Evolutionary conservation across 2,113 vertebrate genomes (phyloP).

Genomic region (Sinocyclocheilus anshuiensis): DNA sequence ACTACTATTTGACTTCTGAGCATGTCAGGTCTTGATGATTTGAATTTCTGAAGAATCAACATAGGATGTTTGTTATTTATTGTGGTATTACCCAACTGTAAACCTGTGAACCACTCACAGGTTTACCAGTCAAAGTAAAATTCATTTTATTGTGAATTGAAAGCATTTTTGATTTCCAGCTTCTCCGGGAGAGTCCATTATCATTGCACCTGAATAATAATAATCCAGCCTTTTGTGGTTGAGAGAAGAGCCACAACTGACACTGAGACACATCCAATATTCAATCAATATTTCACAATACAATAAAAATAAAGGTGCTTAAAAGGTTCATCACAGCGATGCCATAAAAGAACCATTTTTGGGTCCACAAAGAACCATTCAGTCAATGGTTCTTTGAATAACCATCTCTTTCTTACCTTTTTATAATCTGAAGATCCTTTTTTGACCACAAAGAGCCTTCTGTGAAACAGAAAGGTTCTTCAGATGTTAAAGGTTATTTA

Average conservation of each 20-base stretch:
- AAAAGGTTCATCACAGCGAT: too few relatives aligned
- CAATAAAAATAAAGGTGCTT: too few relatives aligned
- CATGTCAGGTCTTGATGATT: slow-evolving; percentile 45
- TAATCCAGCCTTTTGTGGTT: not conserved
- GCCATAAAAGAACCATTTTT: too few relatives aligned
- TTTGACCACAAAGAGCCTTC: too few relatives aligned
- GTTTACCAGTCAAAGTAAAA: not conserved
- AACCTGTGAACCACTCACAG: not conserved
- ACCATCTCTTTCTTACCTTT: too few relatives aligned
- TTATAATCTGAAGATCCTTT: too few relatives aligned
- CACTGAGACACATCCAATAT: not conserved
- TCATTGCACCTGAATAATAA: not conserved
- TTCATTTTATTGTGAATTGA: too few relatives aligned
- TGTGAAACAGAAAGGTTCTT: too few relatives aligned
- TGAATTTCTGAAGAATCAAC: not conserved
- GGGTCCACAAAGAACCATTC: too few relatives aligned
- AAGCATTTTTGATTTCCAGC: not conserved
- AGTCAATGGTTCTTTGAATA: too few relatives aligned
- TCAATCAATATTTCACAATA: not conserved
- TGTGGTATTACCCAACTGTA: not conserved
- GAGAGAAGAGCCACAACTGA: not conserved
- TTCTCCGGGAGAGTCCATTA: not conserved
- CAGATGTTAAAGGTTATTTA: too few relatives aligned
- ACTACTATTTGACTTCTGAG: slow-evolving; percentile 27
- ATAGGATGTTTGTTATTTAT: not conserved